Evolutionary conservation across 2,797 vertebrate genomes (phyloP).

Genomic region (Enteromius mattozi): DNA sequence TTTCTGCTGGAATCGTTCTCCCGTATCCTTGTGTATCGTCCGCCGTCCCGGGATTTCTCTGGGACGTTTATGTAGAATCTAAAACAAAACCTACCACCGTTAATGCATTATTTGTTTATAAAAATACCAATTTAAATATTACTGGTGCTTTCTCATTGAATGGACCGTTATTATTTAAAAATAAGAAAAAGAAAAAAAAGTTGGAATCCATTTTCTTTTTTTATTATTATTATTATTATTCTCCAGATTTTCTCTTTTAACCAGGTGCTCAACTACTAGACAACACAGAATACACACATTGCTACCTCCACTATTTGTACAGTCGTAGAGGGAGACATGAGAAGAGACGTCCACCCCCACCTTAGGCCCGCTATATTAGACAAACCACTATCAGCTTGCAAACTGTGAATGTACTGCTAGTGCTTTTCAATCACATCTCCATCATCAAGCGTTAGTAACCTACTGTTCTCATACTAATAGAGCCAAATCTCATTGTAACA

Average conservation of each 20-base stretch:
- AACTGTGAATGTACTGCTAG: conserved; percentile 75
- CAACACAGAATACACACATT: conserved; percentile 75
- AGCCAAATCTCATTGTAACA: conserved; percentile 30
- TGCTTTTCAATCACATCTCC: conserved; percentile 50
- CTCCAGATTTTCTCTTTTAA: conserved; percentile 48
- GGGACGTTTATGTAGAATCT: conserved; percentile 12
- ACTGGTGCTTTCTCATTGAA: conserved; percentile 61
- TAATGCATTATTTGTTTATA: conserved; percentile 25
- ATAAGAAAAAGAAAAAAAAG: neutral
- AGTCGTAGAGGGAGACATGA: conserved; percentile 79
- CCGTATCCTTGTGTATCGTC: conserved; percentile 13
- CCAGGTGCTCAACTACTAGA: conserved; percentile 59
- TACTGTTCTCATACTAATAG: conserved; percentile 36
- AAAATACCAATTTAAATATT: conserved; percentile 43
- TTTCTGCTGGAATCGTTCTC: neutral
- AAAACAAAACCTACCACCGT: conserved; percentile 19
- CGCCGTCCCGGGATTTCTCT: conserved; percentile 11
- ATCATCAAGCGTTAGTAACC: conserved; percentile 62
- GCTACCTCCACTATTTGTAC: conserved; percentile 95
- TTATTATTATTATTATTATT: neutral
- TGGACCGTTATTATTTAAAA: conserved; percentile 25
- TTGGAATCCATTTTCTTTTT: conserved; percentile 41
- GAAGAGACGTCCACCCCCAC: conserved; percentile 57
- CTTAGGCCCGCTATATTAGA: conserved; percentile 53
- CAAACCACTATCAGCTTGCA: conserved; percentile 72